Conservation (phyloP, 2,113 vertebrate species). For the Phylloscopus whistleri region DNA sequence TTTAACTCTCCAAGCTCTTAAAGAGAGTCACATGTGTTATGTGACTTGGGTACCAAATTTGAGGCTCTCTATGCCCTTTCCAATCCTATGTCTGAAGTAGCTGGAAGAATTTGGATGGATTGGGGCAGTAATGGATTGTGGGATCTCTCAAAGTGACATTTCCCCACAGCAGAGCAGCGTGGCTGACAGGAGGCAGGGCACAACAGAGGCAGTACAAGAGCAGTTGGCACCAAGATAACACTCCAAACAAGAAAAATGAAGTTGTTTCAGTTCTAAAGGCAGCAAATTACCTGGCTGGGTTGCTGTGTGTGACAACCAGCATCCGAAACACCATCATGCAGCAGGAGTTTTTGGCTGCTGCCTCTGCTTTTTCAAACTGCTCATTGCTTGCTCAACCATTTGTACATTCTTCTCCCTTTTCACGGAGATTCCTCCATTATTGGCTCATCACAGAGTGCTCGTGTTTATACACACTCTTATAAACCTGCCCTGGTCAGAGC, state of each 20-base stretch:
- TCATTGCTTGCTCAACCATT: conserved; percentile 30
- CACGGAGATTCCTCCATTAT: not conserved
- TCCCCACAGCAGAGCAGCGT: not conserved
- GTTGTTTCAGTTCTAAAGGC: conserved; percentile 38
- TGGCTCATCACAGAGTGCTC: not conserved
- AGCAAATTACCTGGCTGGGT: conserved; percentile 51
- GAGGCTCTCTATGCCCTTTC: not conserved
- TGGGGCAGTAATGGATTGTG: not conserved
- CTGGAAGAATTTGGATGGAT: not conserved
- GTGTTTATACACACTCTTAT: not conserved
- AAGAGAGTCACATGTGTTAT: not conserved
- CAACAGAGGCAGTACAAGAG: not conserved
- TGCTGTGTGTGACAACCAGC: not conserved
- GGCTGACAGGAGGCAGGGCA: rapidly evolving
- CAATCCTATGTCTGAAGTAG: rapidly evolving
- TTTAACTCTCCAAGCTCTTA: not conserved
- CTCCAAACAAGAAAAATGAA: conserved; percentile 41
- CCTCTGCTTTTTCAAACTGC: not conserved
- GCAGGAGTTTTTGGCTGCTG: not conserved
- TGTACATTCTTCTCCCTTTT: not conserved
- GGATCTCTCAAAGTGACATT: not conserved
- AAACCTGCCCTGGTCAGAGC: not conserved
- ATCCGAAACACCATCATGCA: not conserved
- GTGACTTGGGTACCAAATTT: not conserved
- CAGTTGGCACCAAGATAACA: conserved; percentile 1